Conservation (phyloP, 1,140 invertebrate genomes). For the Hylyphantes graminicola region DNA sequence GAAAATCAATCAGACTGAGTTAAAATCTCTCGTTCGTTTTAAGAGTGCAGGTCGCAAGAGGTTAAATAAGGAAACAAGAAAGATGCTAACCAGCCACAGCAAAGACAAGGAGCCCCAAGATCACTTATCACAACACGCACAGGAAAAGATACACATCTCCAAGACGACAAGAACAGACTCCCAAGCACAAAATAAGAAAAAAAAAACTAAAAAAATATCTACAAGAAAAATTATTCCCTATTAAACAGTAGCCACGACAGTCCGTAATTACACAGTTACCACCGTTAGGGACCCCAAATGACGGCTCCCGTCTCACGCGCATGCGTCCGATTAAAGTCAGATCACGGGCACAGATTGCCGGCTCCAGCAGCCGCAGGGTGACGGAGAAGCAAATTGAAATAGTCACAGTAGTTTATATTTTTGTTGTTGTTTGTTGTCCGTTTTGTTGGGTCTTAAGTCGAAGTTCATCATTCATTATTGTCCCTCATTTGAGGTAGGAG, state of each 20-base stretch:
- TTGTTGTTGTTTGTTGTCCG: conserved; percentile 29
- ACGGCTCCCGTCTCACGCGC: conserved; percentile 39
- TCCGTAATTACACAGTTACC: conserved; percentile 33
- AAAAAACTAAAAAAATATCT: too few species aligned
- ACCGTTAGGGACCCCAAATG: conserved; percentile 38
- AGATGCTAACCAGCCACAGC: too few species aligned
- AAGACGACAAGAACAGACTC: too few species aligned
- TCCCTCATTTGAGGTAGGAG: conserved; percentile 8
- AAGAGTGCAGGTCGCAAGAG: too few species aligned
- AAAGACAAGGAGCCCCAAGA: too few species aligned
- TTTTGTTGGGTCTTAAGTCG: background rate
- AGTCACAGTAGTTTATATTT: conserved; percentile 32
- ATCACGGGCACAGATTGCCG: conserved; percentile 14
- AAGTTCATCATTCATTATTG: conserved; percentile 47
- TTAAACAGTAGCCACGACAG: background rate
- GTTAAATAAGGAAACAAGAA: too few species aligned
- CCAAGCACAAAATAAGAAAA: too few species aligned
- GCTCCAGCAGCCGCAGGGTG: conserved; percentile 10
- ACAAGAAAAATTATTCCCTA: too few species aligned
- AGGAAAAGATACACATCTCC: too few species aligned
- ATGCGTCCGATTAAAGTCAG: conserved; percentile 27
- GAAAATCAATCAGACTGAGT: too few species aligned
- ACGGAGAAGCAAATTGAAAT: conserved; percentile 57
- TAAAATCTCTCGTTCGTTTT: too few species aligned
- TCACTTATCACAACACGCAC: too few species aligned